Conservation (phyloP, 2,113 vertebrate species). For the Solea senegalensis region DNA sequence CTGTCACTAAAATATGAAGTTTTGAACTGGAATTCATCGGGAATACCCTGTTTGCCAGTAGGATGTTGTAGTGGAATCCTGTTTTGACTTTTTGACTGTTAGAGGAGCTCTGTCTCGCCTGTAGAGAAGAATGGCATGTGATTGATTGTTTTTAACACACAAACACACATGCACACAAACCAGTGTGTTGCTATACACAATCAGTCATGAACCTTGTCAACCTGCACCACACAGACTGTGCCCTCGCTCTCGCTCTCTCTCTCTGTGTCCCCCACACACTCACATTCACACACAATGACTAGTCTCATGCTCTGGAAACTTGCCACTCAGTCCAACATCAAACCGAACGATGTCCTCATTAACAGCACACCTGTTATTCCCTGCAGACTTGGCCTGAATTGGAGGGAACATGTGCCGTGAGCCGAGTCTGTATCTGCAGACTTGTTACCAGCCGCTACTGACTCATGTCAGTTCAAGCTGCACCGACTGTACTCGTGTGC, state of each 20-base stretch:
- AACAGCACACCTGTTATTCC: conserved; percentile 66
- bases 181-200: not conserved
- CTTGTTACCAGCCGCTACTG: conserved; percentile 25
- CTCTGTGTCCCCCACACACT: conserved; percentile 6
- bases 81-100: not conserved
- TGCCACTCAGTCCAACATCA: conserved; percentile 27
- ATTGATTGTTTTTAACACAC: conserved; percentile 10
- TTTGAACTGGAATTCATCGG: not conserved
- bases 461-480: conserved; percentile 33
- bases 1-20: not conserved
- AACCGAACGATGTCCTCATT: conserved; percentile 51
- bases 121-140: conserved; percentile 13
- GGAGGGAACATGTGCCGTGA: conserved; percentile 31
- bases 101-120: conserved; percentile 27
- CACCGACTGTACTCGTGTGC: conserved; percentile 2
- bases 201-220: conserved; percentile 43
- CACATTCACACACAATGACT: conserved; percentile 6
- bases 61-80: not conserved
- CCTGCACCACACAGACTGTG: too few species aligned
- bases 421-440: conserved; percentile 48
- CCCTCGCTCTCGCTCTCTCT: too few species aligned
- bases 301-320: conserved; percentile 24
- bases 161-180: conserved; percentile 10
- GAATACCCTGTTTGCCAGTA: not conserved
- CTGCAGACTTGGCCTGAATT: conserved; percentile 54